Conservation (phyloP, 35 echinoderm and acorn worm genomes). For the Strongylocentrotus purpuratus region DNA sequence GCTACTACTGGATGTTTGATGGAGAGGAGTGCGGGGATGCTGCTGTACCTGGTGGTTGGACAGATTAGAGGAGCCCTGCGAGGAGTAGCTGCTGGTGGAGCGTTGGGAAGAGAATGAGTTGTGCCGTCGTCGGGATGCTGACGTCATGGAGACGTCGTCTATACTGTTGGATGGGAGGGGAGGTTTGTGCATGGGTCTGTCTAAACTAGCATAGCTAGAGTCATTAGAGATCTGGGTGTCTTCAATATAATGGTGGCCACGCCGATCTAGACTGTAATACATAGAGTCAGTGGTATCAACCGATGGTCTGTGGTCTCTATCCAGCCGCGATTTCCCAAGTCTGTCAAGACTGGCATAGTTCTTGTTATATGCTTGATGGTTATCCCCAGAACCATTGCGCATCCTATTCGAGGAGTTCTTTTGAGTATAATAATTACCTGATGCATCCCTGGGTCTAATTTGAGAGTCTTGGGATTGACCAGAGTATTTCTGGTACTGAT, state of each 20-base stretch:
- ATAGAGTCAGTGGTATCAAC: slow-evolving; percentile 22
- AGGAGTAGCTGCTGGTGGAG: slow-evolving; percentile 80
- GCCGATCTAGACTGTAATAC: slow-evolving; percentile 48
- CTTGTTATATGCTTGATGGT: neutral
- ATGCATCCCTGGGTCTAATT: slow-evolving; percentile 58
- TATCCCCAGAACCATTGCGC: slow-evolving; percentile 6
- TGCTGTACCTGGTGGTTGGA: slow-evolving; percentile 50
- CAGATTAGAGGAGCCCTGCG: slow-evolving; percentile 60
- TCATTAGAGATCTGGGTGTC: slow-evolving; percentile 37
- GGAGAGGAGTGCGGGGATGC: slow-evolving; percentile 35
- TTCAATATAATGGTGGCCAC: neutral
- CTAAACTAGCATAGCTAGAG: slow-evolving; percentile 40
- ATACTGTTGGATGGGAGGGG: slow-evolving; percentile 26
- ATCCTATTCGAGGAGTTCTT: slow-evolving; percentile 29
- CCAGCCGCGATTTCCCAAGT: neutral
- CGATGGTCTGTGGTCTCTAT: neutral
- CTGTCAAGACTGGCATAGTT: slow-evolving; percentile 33
- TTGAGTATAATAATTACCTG: slow-evolving; percentile 48
- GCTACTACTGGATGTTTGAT: slow-evolving; percentile 44
- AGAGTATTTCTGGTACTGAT: slow-evolving; percentile 75
- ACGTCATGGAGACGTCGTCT: slow-evolving; percentile 29
- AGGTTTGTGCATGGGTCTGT: slow-evolving; percentile 49
- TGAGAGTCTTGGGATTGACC: slow-evolving; percentile 18
- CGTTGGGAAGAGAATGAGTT: slow-evolving; percentile 81
- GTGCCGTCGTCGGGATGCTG: slow-evolving; percentile 56